Percentiles rank a stretch among this genome's conserved stretches.
phyloP scores from a whole-genome alignment of 2,113 vertebrate species.

The Ahaetulla prasina region DNA sequence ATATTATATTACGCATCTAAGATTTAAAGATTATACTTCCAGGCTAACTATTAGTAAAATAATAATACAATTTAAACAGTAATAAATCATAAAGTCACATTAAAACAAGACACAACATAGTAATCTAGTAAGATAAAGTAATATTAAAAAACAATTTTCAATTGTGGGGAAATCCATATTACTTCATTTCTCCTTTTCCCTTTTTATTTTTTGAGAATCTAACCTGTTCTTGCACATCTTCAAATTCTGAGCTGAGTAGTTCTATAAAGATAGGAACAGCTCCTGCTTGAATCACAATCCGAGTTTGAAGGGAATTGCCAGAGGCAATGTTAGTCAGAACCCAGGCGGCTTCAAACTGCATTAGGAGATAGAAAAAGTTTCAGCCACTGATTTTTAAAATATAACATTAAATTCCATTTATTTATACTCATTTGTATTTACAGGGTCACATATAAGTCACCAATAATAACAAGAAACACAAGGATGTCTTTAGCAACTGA shows the following conservation, averaged over 20 bases:
- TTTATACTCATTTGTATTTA: not conserved
- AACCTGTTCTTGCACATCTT: slow-evolving; percentile 98
- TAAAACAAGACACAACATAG: not conserved
- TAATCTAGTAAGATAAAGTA: not conserved
- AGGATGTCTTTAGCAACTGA: not conserved
- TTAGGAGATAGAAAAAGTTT: slow-evolving; percentile 16
- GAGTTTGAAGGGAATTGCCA: slow-evolving; percentile 94
- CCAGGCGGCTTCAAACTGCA: slow-evolving; percentile 97
- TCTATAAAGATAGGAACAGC: slow-evolving; percentile 98
- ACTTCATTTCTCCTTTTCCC: not conserved
- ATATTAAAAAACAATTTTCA: not conserved
- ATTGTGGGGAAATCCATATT: not conserved
- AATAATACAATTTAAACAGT: not conserved
- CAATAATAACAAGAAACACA: not conserved
- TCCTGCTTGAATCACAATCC: slow-evolving; percentile 95
- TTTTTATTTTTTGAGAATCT: not conserved
- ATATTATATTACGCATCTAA: not conserved
- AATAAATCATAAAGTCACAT: not conserved
- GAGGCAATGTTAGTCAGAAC: slow-evolving; percentile 98
- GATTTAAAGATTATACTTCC: not conserved
- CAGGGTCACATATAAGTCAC: not conserved
- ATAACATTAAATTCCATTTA: not conserved
- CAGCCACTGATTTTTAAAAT: not conserved
- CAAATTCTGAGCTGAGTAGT: slow-evolving; percentile 93
- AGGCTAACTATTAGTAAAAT: not conserved